Conservation (phyloP, 2,888 invertebrate genomes). For the Gymnocheta viridis region DNA sequence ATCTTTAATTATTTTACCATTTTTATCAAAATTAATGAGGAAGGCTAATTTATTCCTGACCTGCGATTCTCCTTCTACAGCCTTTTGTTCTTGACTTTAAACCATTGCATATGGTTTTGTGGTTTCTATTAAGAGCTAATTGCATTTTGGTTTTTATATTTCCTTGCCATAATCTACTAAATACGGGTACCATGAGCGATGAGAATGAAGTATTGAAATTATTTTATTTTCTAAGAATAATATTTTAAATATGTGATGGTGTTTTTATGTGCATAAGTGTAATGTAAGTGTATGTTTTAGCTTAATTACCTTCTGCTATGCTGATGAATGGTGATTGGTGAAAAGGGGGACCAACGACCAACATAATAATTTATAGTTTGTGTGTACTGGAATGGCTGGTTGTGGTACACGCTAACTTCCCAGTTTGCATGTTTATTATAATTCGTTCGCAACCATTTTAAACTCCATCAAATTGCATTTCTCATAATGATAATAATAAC, state of each 20-base stretch:
- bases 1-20: background rate
- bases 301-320: conserved; percentile 14
- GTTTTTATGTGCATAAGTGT: background rate
- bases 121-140: conserved; percentile 54
- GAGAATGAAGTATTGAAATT: background rate
- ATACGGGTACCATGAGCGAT: too few relatives aligned
- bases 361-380: conserved; percentile 40
- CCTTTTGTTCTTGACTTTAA: conserved; percentile 12
- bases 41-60: background rate
- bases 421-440: conserved; percentile 27
- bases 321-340: conserved; percentile 31
- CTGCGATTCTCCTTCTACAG: background rate
- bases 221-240: background rate
- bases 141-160: conserved; percentile 29
- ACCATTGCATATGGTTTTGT: conserved; percentile 40
- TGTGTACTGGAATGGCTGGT: background rate
- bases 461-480: conserved; percentile 3
- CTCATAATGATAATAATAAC: background rate
- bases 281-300: background rate
- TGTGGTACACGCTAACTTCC: too few relatives aligned
- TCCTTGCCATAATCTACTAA: conserved; percentile 23
- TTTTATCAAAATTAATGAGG: background rate
- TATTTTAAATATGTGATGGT: background rate
- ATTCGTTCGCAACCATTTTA: background rate
- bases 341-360: conserved; percentile 1